A percentile compares a stretch with the other conserved stretches of the same genome.
Conservation (phyloP, 2,113 vertebrate species). For the Siniperca knerii region DNA sequence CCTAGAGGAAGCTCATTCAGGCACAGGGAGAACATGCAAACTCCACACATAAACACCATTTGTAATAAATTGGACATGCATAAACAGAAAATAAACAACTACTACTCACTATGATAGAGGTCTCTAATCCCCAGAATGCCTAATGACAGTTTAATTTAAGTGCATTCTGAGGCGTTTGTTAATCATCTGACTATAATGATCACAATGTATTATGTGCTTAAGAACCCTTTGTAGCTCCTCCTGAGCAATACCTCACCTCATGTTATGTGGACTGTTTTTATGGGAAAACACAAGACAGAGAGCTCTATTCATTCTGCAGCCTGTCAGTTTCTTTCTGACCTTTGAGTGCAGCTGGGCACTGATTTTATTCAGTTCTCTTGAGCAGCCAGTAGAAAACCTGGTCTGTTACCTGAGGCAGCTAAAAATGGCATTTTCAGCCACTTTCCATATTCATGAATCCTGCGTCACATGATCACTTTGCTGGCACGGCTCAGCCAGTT, state of each 20-base stretch:
- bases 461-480: conserved; percentile 2
- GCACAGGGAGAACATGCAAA: neutral
- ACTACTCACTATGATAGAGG: neutral
- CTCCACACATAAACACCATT: neutral
- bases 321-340: conserved; percentile 34
- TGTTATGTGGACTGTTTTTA: neutral
- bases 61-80: neutral
- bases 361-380: conserved; percentile 27
- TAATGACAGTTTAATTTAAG: neutral
- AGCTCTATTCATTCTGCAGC: conserved; percentile 30
- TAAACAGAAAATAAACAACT: neutral
- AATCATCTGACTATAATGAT: neutral
- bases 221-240: neutral
- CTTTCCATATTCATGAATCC: conserved; percentile 41
- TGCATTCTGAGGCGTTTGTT: neutral
- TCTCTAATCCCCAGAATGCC: neutral
- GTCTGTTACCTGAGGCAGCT: conserved; percentile 25
- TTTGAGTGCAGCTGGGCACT: conserved; percentile 46
- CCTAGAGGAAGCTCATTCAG: neutral
- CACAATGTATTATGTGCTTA: neutral
- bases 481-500: neutral
- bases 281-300: conserved; percentile 5
- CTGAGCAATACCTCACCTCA: neutral
- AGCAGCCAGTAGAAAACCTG: conserved; percentile 12
- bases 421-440: conserved; percentile 25